Evolutionary conservation across 2,888 invertebrate genomes (phyloP).

Genomic region (Autographa gamma): DNA sequence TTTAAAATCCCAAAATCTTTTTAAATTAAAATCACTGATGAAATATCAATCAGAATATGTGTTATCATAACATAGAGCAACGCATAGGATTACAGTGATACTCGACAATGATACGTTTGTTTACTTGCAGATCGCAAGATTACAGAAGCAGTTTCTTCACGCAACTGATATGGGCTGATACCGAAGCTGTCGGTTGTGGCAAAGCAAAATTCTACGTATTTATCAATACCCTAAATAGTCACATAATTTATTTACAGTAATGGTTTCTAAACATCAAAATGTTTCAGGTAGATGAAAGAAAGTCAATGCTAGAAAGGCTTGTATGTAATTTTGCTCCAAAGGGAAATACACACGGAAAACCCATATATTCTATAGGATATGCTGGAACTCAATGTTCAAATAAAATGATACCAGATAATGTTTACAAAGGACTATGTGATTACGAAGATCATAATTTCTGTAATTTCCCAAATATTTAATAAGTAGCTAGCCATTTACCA

Average conservation of each 20-base stretch:
- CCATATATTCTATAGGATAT: slow-evolving; percentile 78
- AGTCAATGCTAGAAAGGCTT: slow-evolving; percentile 72
- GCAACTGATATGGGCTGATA: slow-evolving; percentile 83
- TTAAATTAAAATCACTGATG: no score
- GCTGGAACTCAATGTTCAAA: slow-evolving; percentile 77
- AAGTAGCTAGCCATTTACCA: not conserved
- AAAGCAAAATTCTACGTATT: slow-evolving; percentile 80
- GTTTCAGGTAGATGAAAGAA: slow-evolving; percentile 64
- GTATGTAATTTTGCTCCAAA: slow-evolving; percentile 83
- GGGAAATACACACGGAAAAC: slow-evolving; percentile 76
- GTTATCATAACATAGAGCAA: no score
- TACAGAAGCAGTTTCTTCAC: slow-evolving; percentile 75
- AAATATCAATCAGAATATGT: no score
- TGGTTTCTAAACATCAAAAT: slow-evolving; percentile 18
- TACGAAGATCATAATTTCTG: slow-evolving; percentile 39
- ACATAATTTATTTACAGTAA: not conserved
- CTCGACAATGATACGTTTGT: not conserved
- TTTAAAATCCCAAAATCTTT: no score
- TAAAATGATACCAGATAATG: slow-evolving; percentile 63
- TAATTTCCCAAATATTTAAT: slow-evolving; percentile 33
- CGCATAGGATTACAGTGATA: no score
- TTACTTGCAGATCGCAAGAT: slow-evolving; percentile 69
- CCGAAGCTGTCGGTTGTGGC: slow-evolving; percentile 80
- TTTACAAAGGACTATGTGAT: slow-evolving; percentile 70
- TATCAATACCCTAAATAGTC: slow-evolving; percentile 17